These are phyloP conservation scores for Germaria angustata DNA, from an alignment of 2,888 invertebrate genomes.

Conservation along the genomic window DNA sequence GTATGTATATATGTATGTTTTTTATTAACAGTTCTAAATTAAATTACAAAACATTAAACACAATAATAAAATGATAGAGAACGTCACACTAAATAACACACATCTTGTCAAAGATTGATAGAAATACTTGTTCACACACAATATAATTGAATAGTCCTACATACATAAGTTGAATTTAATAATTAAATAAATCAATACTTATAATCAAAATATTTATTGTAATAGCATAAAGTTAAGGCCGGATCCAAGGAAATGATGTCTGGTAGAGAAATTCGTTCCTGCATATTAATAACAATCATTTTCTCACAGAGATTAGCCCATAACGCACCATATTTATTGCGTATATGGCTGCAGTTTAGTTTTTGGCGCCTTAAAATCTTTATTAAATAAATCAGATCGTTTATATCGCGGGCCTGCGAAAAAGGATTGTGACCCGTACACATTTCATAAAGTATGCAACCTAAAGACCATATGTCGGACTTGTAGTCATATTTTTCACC, in stretches of 20 bases:
- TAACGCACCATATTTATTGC: slow-evolving; percentile 69
- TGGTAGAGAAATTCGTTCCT: slow-evolving; percentile 73
- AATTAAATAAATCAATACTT: slow-evolving; percentile 66
- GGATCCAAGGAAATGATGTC: slow-evolving; percentile 72
- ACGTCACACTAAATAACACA: not conserved
- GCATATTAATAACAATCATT: slow-evolving; percentile 74
- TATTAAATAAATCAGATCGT: slow-evolving; percentile 70
- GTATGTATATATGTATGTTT: too few relatives aligned
- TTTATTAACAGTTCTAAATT: too few relatives aligned
- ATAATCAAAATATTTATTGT: slow-evolving; percentile 77
- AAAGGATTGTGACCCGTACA: slow-evolving; percentile 78
- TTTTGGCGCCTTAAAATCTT: slow-evolving; percentile 68
- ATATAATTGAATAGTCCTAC: not conserved
- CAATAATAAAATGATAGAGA: not conserved
- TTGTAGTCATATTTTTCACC: slow-evolving; percentile 85
- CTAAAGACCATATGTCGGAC: slow-evolving; percentile 87
- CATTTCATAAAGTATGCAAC: slow-evolving; percentile 86
- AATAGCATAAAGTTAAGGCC: slow-evolving; percentile 72
- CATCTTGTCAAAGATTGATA: too few relatives aligned
- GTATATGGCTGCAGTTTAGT: slow-evolving; percentile 71
- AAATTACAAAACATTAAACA: not conserved
- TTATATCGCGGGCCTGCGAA: slow-evolving; percentile 61
- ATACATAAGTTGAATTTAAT: not conserved
- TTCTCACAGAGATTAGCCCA: slow-evolving; percentile 74
- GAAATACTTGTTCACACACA: too few relatives aligned